Evolutionary conservation across 2,797 vertebrate genomes (phyloP).

Genomic region (Peromyscus attwateri): DNA sequence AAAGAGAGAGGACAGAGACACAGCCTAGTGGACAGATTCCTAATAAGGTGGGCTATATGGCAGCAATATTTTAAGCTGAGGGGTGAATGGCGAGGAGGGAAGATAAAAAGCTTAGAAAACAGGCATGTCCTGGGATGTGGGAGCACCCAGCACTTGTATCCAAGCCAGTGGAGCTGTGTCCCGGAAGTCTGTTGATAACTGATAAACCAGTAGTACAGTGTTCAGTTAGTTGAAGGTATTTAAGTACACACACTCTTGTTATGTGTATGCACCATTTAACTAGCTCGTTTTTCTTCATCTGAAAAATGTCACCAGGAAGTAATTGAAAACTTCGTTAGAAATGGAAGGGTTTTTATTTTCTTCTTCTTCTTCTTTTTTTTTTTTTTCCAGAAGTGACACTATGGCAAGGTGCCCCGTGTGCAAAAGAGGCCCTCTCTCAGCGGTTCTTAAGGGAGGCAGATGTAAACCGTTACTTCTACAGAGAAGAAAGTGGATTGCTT

Average conservation of each 20-base stretch:
- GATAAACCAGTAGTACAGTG: neutral
- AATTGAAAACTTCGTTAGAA: constrained; percentile 7
- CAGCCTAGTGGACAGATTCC: constrained; percentile 25
- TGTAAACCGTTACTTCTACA: neutral
- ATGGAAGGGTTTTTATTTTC: neutral
- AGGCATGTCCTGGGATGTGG: neutral
- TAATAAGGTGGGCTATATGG: constrained; percentile 66
- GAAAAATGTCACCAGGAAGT: neutral
- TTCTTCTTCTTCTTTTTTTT: neutral
- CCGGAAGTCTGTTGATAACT: neutral
- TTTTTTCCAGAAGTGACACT: neutral
- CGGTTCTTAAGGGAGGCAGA: neutral
- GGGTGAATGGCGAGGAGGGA: constrained; percentile 63
- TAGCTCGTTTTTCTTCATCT: neutral
- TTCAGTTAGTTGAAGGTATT: neutral
- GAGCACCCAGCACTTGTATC: neutral
- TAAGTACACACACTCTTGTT: neutral
- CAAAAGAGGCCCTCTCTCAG: neutral
- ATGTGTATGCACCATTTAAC: neutral
- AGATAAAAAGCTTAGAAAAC: neutral
- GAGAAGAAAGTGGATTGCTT: constrained; percentile 7
- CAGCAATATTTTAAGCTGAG: neutral
- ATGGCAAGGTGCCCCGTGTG: neutral
- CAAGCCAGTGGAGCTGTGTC: neutral
- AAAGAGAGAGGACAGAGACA: neutral